Evolutionary conservation across 2,888 invertebrate genomes (phyloP).

Genomic region (Prenolepis imparis): DNA sequence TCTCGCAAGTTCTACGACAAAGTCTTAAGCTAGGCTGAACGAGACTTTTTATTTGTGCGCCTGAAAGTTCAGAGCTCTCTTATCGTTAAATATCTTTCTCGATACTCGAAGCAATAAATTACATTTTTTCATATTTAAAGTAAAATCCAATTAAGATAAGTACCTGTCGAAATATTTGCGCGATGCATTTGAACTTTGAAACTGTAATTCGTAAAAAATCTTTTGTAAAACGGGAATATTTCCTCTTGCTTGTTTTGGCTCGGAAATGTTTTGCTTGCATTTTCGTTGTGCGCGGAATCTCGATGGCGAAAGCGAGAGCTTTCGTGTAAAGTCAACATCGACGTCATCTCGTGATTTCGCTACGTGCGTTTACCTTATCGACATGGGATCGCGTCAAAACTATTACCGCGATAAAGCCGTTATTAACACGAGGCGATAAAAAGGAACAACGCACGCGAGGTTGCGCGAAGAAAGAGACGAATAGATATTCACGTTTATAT

Average conservation of each 20-base stretch:
- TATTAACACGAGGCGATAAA: constrained; percentile 52
- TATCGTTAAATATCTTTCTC: not conserved
- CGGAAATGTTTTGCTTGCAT: not conserved
- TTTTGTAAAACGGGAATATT: not conserved
- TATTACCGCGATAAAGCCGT: constrained; percentile 67
- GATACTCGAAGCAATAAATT: not conserved
- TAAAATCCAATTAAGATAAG: not conserved
- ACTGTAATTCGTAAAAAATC: not conserved
- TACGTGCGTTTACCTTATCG: constrained; percentile 70
- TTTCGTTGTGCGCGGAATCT: not conserved
- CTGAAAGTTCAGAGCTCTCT: not conserved
- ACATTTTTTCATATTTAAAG: not conserved
- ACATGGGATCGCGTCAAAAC: constrained; percentile 67
- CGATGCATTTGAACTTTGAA: not conserved
- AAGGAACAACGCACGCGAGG: constrained; percentile 28
- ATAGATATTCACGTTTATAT: not conserved
- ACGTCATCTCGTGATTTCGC: constrained; percentile 45
- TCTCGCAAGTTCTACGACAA: not conserved
- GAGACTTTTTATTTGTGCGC: not conserved
- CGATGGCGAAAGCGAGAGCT: constrained; percentile 30
- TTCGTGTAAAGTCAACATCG: constrained; percentile 53
- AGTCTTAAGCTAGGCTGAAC: not conserved
- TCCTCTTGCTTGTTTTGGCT: not conserved
- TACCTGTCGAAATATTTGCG: not conserved
- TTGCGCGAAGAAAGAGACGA: not conserved